A percentile compares a stretch with the other conserved stretches of the same genome.
phyloP scores from a whole-genome alignment of 2,888 invertebrate species.

The Mantis religiosa region DNA sequence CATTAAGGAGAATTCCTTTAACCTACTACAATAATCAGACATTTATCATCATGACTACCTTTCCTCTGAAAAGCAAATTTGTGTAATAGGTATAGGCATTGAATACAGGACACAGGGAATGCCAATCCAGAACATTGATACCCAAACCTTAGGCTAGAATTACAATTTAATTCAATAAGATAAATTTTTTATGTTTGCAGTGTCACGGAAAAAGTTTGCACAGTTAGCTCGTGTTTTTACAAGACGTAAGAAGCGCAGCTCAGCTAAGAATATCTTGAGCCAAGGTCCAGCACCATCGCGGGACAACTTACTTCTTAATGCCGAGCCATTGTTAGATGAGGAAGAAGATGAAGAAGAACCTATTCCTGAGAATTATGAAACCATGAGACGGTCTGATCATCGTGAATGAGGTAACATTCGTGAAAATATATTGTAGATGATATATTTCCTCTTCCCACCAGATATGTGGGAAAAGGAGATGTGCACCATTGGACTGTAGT shows the following conservation, averaged over 20 bases:
- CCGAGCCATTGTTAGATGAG: slow-evolving; percentile 35
- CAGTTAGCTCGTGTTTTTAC: slow-evolving; percentile 74
- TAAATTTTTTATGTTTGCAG: slow-evolving; percentile 43
- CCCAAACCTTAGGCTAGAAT: no score
- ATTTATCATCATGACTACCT: no score
- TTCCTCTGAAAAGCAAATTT: no score
- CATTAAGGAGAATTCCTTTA: no score
- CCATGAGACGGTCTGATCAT: slow-evolving; percentile 6
- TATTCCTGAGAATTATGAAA: slow-evolving; percentile 18
- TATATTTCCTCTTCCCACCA: neutral
- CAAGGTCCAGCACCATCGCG: slow-evolving; percentile 35
- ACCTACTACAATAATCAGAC: no score
- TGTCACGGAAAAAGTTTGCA: slow-evolving; percentile 75
- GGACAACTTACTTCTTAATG: slow-evolving; percentile 36
- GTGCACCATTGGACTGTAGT: neutral
- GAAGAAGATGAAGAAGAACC: slow-evolving; percentile 34
- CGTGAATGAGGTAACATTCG: neutral
- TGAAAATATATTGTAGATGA: neutral
- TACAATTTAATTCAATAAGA: no score
- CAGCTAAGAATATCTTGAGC: slow-evolving; percentile 32
- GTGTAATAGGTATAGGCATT: no score
- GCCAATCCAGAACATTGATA: no score
- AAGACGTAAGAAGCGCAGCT: slow-evolving; percentile 51
- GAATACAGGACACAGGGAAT: no score
- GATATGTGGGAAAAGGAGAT: neutral